Evolutionary conservation across 2,888 invertebrate species (phyloP), one percentile per base, ranked within the genome.

Genomic region (Rotaria macrura): DNA sequence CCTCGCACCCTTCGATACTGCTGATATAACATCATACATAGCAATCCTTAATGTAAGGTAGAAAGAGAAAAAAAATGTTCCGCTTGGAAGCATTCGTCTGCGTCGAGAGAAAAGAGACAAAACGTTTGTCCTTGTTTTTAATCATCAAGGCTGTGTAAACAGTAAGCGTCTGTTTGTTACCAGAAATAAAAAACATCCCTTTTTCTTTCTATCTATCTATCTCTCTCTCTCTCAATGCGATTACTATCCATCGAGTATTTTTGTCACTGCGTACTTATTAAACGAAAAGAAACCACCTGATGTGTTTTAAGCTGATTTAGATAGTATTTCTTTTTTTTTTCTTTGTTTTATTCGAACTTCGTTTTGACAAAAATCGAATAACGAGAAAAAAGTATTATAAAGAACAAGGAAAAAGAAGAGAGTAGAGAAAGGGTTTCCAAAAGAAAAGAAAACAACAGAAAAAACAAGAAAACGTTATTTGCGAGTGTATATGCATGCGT

Each of bases 281-380:
- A 17, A 52, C 17, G 1, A 29, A 65, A 47, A n/a, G n/a, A n/a
- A n/a, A n/a, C n/a, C n/a, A n/a, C n/a, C n/a, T n/a, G n/a, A n/a
- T n/a, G n/a, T n/a, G n/a, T 25, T 54, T 54, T 7, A 34, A 38
- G 38, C 0, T 29, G n/a, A n/a, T n/a, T n/a, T n/a, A n/a, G n/a
- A 20, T 25, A 12, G 20, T 57, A n/a, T 57, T 57, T 38, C n/a
- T 57, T 57, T 65, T 65, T 65, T 65, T 29, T 65, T 65, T 65
- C 65, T 14, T 65, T 34, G 65, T 25, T 79, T 79, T 79, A 79
- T 79, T 79, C 79, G 79, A 40, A 43, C n/a, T 43, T 79, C 43
- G 79, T 43, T 79, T 23, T 79, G 25, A 79, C 43, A 65, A 34
- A 79, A 43, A 79, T 79, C 79, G 79, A 79, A 79, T 79, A 43